Evolutionary conservation across 2,113 vertebrate species (phyloP).

Genomic region (Diphyllodes magnificus): DNA sequence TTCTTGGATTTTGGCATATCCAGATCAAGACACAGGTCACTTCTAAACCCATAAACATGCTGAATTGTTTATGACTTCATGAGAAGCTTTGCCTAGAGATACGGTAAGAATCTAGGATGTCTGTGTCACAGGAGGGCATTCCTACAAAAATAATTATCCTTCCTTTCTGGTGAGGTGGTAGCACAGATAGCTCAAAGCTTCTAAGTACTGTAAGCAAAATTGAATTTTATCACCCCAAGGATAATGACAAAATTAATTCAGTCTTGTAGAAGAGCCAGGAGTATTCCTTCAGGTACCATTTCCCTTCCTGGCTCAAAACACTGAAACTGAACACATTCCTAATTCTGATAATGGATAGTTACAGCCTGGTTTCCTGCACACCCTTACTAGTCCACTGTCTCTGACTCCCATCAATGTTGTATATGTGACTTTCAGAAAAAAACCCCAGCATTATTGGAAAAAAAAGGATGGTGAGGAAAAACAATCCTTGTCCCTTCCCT

Average conservation of each 20-base stretch:
- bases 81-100: neutral
- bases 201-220: neutral
- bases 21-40: neutral
- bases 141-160: neutral
- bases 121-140: neutral
- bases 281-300: neutral
- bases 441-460: fast-evolving
- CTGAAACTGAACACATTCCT: neutral
- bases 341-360: neutral
- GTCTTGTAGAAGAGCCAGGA: neutral
- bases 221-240: neutral
- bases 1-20: neutral
- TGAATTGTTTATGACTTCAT: neutral
- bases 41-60: neutral
- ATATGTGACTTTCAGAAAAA: neutral
- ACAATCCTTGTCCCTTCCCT: neutral
- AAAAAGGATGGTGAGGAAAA: neutral
- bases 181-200: neutral
- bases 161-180: neutral
- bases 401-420: neutral
- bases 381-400: neutral
- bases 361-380: neutral
- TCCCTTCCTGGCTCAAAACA: neutral
- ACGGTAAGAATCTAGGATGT: neutral
- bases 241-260: slow-evolving; percentile 7